Base-by-base conservation (phyloP, 2,797 vertebrate species). In the Apogon talboti region DNA sequence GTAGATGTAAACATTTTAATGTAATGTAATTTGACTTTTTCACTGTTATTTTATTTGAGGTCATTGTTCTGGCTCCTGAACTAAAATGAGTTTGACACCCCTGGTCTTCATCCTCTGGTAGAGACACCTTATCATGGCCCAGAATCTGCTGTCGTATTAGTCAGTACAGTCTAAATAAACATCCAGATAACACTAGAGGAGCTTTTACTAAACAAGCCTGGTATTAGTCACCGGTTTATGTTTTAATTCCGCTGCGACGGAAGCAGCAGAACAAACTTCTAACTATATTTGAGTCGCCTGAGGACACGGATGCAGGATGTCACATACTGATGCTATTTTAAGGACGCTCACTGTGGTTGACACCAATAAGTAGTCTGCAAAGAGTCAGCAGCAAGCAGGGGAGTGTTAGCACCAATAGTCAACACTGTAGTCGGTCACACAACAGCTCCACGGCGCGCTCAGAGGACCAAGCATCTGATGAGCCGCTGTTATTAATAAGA, bases 231-330 rank as follows among this genome's bases (percentile, higher is more conserved):
- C 1, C 7, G 35, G 11, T 44, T 66, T 45, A 47, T 51, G 6
- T 49, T 56, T 68, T 1, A 33, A 6, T 55, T 38, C 18, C 41
- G 42, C 14, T 53, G 13, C 2, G 12, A 66, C n/a, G 14, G 54
- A 44, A 15, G 37, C 7, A 18, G 43, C 44, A 11, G 48, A 56
- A 63, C 45, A 37, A 56, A 60, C n/a, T 24, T 24, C 21, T 24
- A 24, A 19, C 49, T 48, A 65, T 1, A 51, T 54, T 42, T 15
- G 11, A 78, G 63, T 42, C 7, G 11, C 38, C 3, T 37, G 10
- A 42, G n/a, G 45, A 44, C 11, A 33, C 38, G 2, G 14, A 24
- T 37, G 4, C 5, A 41, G 13, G 3, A 45, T 2, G 21, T 33
- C 24, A 30, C 10, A 38, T 4, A 15, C 21, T 24, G 21, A 24